Evolutionary conservation across 2,888 invertebrate genomes (phyloP).

Genomic region (Mythimna pallens): DNA sequence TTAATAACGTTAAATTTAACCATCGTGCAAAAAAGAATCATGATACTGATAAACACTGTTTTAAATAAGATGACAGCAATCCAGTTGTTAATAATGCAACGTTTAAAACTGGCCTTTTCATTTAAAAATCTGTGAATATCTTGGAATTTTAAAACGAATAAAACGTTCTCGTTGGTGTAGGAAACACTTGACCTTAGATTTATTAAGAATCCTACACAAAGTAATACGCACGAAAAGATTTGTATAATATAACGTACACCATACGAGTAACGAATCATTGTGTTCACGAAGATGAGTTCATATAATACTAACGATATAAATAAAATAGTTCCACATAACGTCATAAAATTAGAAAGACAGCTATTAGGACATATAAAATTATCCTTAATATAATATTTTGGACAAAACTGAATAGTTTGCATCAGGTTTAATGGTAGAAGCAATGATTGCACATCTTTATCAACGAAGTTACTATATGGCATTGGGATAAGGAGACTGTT

Average conservation of each 20-base stretch:
- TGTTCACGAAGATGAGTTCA: too few species aligned
- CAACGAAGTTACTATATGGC: not conserved
- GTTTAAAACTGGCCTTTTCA: not conserved
- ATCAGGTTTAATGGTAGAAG: conserved; percentile 20
- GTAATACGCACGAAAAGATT: too few species aligned
- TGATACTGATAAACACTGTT: not conserved
- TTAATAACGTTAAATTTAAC: too few species aligned
- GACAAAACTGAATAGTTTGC: conserved; percentile 3
- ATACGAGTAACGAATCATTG: too few species aligned
- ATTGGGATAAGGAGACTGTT: not conserved
- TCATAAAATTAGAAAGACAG: not conserved
- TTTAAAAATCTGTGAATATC: conserved; percentile 16
- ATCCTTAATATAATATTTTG: conserved; percentile 20
- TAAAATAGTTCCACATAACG: conserved; percentile 5
- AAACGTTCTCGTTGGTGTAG: not conserved
- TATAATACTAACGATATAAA: not conserved
- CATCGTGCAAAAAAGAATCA: too few species aligned
- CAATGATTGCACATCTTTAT: conserved; percentile 26
- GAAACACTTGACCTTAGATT: not conserved
- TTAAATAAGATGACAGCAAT: not conserved
- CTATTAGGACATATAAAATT: conserved; percentile 13
- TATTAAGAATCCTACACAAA: not conserved
- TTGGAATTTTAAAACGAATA: conserved; percentile 14
- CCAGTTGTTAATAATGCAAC: conserved; percentile 1
- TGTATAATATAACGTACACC: too few species aligned